Conservation (phyloP, 1,140 invertebrate species). For the Caenorhabditis remanei region DNA sequence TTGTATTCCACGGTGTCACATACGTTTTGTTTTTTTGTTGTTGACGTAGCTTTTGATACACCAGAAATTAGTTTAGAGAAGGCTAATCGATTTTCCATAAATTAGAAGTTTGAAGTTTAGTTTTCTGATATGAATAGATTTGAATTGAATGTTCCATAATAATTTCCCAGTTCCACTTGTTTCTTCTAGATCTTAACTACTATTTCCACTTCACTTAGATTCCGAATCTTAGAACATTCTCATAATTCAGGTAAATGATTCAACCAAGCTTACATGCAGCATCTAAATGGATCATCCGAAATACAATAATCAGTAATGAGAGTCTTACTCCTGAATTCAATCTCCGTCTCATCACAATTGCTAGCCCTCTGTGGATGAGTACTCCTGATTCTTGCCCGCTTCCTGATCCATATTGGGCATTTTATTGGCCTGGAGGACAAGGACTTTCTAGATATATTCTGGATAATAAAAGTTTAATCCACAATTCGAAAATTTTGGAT, state of each 20-base stretch:
- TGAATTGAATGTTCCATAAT: too few relatives aligned
- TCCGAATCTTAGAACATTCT: not conserved
- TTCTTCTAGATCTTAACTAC: too few relatives aligned
- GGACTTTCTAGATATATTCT: slow-evolving; percentile 48
- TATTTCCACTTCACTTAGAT: not conserved
- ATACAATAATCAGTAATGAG: slow-evolving; percentile 53
- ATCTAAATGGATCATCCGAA: slow-evolving; percentile 61
- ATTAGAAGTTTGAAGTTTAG: too few relatives aligned
- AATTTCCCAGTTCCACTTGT: too few relatives aligned
- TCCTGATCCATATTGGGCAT: slow-evolving; percentile 63
- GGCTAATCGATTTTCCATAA: too few relatives aligned
- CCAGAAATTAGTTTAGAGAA: too few relatives aligned
- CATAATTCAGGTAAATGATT: not conserved
- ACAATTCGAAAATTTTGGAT: slow-evolving; percentile 21
- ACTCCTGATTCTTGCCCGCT: slow-evolving; percentile 62
- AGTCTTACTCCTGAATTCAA: slow-evolving; percentile 61
- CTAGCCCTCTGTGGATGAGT: slow-evolving; percentile 61
- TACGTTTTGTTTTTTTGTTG: too few relatives aligned
- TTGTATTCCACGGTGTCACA: too few relatives aligned
- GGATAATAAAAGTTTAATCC: slow-evolving; percentile 1
- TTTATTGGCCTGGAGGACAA: slow-evolving; percentile 65
- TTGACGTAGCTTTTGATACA: too few relatives aligned
- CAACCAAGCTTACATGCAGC: not conserved
- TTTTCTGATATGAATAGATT: too few relatives aligned
- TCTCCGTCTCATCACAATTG: slow-evolving; percentile 59